These are phyloP conservation scores for Carettochelys insculpta DNA, from an alignment of 2,113 vertebrate species.

Conservation along the genomic window DNA sequence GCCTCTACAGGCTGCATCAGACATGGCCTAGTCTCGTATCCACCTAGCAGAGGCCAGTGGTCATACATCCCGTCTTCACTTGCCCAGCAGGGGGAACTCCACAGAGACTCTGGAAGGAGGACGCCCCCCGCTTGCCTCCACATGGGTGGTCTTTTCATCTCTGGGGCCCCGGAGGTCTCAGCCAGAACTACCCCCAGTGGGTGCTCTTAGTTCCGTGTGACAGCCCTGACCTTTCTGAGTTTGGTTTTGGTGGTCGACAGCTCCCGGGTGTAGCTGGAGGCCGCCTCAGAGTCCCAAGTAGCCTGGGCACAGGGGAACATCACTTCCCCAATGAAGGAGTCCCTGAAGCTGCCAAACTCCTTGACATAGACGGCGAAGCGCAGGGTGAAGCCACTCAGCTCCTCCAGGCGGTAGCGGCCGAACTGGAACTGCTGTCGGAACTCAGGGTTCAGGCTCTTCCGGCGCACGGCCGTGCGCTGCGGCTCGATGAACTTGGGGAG, in stretches of 20 bases:
- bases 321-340: constrained; percentile 76
- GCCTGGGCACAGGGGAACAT: constrained; percentile 77
- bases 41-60: not conserved
- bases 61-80: not conserved
- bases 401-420: constrained; percentile 68
- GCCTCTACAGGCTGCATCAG: not conserved
- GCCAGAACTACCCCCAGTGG: too few species aligned
- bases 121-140: not conserved
- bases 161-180: accelerated
- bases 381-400: constrained; percentile 75
- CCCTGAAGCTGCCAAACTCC: constrained; percentile 76
- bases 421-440: constrained; percentile 72
- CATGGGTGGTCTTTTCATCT: not conserved
- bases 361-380: constrained; percentile 73
- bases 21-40: not conserved
- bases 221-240: constrained; percentile 79
- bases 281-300: constrained; percentile 70
- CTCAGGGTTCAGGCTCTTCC: constrained; percentile 70
- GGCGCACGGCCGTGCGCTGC: constrained; percentile 25
- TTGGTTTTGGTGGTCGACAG: constrained; percentile 75
- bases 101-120: not conserved
- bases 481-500: constrained; percentile 64
- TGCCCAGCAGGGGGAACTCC: not conserved
- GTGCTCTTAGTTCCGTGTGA: accelerated
- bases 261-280: constrained; percentile 72